A percentile compares a stretch with the other conserved stretches of the same genome.
Conservation (phyloP, 2,113 vertebrate genomes). For the Pandion haliaetus region DNA sequence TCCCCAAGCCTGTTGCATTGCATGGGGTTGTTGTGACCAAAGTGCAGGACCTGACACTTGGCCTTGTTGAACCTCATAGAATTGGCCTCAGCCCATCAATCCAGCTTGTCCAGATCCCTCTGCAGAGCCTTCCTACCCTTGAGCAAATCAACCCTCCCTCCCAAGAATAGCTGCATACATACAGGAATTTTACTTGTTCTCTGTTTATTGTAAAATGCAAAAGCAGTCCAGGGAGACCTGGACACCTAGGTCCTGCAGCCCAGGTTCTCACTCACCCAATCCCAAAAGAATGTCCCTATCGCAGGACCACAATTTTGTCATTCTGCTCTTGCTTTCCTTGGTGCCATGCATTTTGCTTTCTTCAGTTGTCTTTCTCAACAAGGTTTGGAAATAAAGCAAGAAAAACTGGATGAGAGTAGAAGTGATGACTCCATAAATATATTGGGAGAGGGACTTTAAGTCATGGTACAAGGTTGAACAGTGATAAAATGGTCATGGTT, state of each 20-base stretch:
- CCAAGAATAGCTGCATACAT: neutral
- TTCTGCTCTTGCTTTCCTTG: neutral
- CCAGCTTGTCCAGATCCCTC: too few relatives aligned
- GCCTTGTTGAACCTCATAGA: too few relatives aligned
- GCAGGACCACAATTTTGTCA: neutral
- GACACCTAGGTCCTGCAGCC: neutral
- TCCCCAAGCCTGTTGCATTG: too few relatives aligned
- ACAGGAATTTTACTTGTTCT: neutral
- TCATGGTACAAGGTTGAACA: neutral
- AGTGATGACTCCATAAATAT: neutral
- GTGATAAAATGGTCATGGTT: neutral
- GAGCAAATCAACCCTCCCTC: too few relatives aligned
- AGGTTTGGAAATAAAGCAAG: neutral
- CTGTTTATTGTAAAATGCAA: neutral
- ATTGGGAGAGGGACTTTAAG: neutral
- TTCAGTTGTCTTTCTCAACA: neutral
- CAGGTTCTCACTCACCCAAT: neutral
- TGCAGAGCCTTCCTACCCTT: too few relatives aligned
- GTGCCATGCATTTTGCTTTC: neutral
- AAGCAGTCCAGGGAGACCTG: neutral
- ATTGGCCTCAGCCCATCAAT: too few relatives aligned
- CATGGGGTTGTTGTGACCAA: too few relatives aligned
- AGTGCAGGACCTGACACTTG: too few relatives aligned
- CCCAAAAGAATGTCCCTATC: neutral
- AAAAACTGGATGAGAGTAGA: neutral